Evolutionary conservation across 2,888 invertebrate species (phyloP).

Genomic region (Chalcosyrphus nemorum): DNA sequence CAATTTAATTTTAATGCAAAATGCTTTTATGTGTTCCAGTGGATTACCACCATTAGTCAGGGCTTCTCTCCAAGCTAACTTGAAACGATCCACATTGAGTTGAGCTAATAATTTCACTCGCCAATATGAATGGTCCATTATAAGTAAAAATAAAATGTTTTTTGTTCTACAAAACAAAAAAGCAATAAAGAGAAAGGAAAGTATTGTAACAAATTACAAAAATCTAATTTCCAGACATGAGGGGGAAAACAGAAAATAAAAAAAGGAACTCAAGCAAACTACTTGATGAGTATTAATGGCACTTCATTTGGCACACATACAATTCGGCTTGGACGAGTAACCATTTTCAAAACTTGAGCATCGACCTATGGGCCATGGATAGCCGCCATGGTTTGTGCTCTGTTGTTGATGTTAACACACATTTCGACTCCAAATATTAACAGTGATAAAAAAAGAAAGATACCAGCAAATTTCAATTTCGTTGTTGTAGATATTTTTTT

Average conservation of each 20-base stretch:
- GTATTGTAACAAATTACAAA: slow-evolving; percentile 13
- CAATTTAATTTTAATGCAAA: neutral
- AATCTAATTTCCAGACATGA: slow-evolving; percentile 28
- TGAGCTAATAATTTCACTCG: neutral
- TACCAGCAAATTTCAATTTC: neutral
- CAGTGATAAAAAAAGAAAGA: neutral
- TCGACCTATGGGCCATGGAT: slow-evolving; percentile 11
- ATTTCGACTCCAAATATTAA: slow-evolving; percentile 3
- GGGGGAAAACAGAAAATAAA: neutral
- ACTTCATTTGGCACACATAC: slow-evolving; percentile 36
- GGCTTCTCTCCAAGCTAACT: neutral
- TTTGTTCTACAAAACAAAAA: too few species aligned
- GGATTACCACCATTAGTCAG: neutral
- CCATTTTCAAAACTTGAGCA: slow-evolving; percentile 8
- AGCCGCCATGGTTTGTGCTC: neutral
- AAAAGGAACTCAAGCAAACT: slow-evolving; percentile 5
- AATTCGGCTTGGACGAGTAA: neutral
- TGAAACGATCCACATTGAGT: neutral
- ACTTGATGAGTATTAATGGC: slow-evolving; percentile 54
- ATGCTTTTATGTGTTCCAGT: neutral
- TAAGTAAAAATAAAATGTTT: neutral
- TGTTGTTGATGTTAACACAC: slow-evolving; percentile 3
- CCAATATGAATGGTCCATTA: neutral
- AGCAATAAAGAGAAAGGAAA: slow-evolving; percentile 7
- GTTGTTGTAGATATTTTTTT: neutral